Evolutionary conservation across 2,113 vertebrate genomes (phyloP), one percentile per base, ranked within the genome.

Genomic region (Plestiodon gilberti): DNA sequence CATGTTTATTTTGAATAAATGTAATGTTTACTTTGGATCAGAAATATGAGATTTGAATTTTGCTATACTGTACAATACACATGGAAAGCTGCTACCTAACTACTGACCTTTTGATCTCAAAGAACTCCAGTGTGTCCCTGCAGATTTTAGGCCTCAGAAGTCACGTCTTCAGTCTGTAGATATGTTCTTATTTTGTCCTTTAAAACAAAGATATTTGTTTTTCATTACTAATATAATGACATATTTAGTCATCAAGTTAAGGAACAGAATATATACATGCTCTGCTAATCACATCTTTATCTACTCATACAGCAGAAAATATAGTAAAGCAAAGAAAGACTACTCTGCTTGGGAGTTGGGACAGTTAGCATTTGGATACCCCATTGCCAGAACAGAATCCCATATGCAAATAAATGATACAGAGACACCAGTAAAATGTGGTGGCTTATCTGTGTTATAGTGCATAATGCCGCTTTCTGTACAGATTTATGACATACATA

Each of bases 71-170:
- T 6, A 15, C 78, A 88, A 65, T 55, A 73, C 25, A 90, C 0
- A 0, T 67, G 80, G 86, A 59, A 88, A 90, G 80, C 88, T 93
- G 85, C 88, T 84, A 74, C 86, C 80, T 11, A 84, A 83, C 52
- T 83, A 62, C 94, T 93, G 87, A 96, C 94, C 96, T 95, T 94
- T 90, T 92, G 91, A 93, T 87, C 89, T 92, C 91, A 94, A 93
- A 93, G 88, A 95, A 48, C 43, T 5, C 43, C 43, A 48, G 43
- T 92, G 89, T 95, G 69, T 94, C 91, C 92, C 80, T 78, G 90
- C 86, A 94, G 93, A 92, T 64, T 92, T 93, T 95, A 96, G 78
- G 93, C 82, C 81, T 95, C 90, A 90, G 89, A 95, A 95, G 95
- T 87, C 85, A 95, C 90, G 67, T 93, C 95, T 94, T 95, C 83